Base-by-base conservation (phyloP, 2,797 vertebrate genomes). In the Pangasius mekongensis region DNA sequence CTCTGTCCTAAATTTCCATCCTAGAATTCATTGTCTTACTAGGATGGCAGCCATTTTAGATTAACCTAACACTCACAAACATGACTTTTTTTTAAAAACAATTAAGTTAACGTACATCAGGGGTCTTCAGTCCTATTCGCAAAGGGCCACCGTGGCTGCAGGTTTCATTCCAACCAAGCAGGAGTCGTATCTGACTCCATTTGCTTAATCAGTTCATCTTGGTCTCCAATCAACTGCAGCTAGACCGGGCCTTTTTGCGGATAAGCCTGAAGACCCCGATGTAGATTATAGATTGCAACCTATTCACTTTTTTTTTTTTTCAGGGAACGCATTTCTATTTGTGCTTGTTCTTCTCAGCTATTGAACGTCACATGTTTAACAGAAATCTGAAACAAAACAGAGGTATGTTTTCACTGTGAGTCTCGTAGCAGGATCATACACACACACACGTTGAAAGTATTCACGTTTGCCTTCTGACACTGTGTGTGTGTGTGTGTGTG, bases 401-500 rank as follows among this genome's bases (percentile, higher is more conserved):
- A 66, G 3, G n/a, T 16, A 64, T n/a, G 10, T 24, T 74, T 76
- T 76, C 24, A 43, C 20, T 24, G 69, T 9, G 8, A 43, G 36
- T 10, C 36, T 43, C 10, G 11, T 43, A 43, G 30, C 36, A 73
- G 36, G 3, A 9, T 39, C 27, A 18, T 7, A n/a, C 49, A n/a
- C 43, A n/a, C 43, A 22, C 9, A 43, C 39, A 27, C 39, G 43
- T 7, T n/a, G 5, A 64, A 33, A 64, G 13, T 33, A 86, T 52
- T 86, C 39, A 77, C 9, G 58, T 3, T n/a, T 86, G 73, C 69
- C 62, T 54, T 43, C 33, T 36, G 22, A 73, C 33, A 81, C 22
- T 81, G 22, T 30, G 27, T 36, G 60, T 24, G 22, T 87, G 52
- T 67, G 47, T 81, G 52, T 87, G 81, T 47, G 78, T 83, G 66